Percentiles rank a stretch among this genome's conserved stretches.
Conservation (phyloP, 2,888 invertebrate genomes). For the Tetragnatha montana region DNA sequence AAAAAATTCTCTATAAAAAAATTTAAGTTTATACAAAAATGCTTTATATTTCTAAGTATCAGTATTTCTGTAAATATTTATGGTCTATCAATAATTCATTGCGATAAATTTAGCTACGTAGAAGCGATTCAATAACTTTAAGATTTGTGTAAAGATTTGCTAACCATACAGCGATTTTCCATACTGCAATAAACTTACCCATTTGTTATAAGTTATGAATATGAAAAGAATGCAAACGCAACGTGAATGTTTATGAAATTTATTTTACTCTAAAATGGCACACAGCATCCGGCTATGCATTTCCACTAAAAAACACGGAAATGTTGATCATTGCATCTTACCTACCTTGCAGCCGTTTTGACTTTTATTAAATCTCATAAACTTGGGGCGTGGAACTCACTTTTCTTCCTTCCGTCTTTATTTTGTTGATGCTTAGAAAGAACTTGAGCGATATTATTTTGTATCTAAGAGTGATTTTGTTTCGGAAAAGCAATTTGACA, state of each 20-base stretch:
- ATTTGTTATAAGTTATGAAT: constrained; percentile 33
- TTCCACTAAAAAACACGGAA: constrained; percentile 2
- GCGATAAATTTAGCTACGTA: background rate
- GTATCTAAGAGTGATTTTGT: background rate
- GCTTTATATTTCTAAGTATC: too few relatives aligned
- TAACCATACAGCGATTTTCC: constrained; percentile 28
- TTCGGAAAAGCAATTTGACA: background rate
- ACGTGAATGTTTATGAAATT: constrained; percentile 7
- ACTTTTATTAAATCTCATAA: constrained; percentile 62
- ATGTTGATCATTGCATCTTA: constrained; percentile 24
- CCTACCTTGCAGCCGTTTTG: constrained; percentile 43
- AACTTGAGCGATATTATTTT: background rate
- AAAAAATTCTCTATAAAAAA: too few relatives aligned
- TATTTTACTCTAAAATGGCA: constrained; percentile 37
- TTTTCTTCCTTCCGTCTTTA: constrained; percentile 5
- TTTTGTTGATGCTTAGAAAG: constrained; percentile 18
- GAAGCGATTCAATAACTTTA: constrained; percentile 28
- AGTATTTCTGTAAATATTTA: constrained; percentile 18
- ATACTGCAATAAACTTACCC: constrained; percentile 34
- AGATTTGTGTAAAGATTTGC: constrained; percentile 8
- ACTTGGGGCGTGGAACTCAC: constrained; percentile 11
- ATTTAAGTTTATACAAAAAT: too few relatives aligned
- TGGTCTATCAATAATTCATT: constrained; percentile 29
- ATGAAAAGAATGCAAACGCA: constrained; percentile 18
- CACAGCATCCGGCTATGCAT: constrained; percentile 22